Conservation (phyloP, 2,888 invertebrate species). For the Epistrophe grossulariae region DNA sequence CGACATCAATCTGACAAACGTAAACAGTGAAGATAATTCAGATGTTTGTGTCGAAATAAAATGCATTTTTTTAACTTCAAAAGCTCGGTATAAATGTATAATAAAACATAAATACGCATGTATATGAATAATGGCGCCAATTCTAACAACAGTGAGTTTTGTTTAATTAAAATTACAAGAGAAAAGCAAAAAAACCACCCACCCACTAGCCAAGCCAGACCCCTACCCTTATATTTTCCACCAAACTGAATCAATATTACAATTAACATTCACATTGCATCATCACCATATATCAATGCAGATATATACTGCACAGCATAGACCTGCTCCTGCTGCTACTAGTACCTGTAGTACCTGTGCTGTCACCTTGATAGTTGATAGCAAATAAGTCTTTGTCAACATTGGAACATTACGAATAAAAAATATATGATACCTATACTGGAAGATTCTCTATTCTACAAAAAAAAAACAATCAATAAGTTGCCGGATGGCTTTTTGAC, state of each 20-base stretch:
- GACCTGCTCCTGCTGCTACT: neutral
- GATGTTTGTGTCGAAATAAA: slow-evolving; percentile 28
- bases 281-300: slow-evolving; percentile 29
- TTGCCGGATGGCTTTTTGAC: neutral
- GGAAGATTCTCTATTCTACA: slow-evolving; percentile 25
- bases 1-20: slow-evolving; percentile 15
- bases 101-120: slow-evolving; percentile 14
- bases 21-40: slow-evolving; percentile 27
- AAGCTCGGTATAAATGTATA: slow-evolving; percentile 1
- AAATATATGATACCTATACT: neutral
- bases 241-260: slow-evolving; percentile 41
- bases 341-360: neutral
- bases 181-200: neutral
- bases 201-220: neutral
- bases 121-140: slow-evolving; percentile 60
- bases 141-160: slow-evolving; percentile 35
- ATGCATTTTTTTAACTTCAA: slow-evolving; percentile 24
- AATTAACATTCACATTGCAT: slow-evolving; percentile 66
- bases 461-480: neutral
- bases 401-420: slow-evolving; percentile 11
- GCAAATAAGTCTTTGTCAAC: slow-evolving; percentile 63
- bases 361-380: slow-evolving; percentile 38
- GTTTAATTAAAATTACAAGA: slow-evolving; percentile 20
- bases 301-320: slow-evolving; percentile 18
- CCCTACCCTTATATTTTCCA: neutral